Conservation (phyloP, 2,888 invertebrate species). For the Philereme transversata region DNA sequence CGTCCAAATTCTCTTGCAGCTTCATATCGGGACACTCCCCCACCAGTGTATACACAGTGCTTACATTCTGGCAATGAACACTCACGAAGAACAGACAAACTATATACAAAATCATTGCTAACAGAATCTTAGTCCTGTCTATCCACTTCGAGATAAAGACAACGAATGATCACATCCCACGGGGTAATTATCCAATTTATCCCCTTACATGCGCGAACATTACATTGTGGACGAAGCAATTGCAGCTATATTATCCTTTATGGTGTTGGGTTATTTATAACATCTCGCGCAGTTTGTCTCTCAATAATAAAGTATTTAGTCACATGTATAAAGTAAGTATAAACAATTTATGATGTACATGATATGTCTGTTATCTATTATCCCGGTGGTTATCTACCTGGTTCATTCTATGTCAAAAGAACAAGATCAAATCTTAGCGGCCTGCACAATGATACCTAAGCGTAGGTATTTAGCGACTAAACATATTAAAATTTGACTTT, state of each 20-base stretch:
- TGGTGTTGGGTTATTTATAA: constrained; percentile 16
- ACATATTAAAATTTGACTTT: no score
- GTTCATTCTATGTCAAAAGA: no score
- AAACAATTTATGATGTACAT: no score
- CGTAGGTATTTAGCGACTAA: no score
- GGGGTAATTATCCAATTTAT: constrained; percentile 73
- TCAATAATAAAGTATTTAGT: no score
- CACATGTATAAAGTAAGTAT: no score
- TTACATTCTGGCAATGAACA: constrained; percentile 34
- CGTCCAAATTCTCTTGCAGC: constrained; percentile 70
- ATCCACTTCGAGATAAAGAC: constrained; percentile 38
- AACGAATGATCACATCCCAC: constrained; percentile 64
- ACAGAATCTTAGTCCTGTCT: constrained; percentile 33
- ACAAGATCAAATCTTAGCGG: no score
- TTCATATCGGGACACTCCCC: constrained; percentile 71
- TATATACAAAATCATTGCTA: constrained; percentile 54
- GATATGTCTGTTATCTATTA: no score
- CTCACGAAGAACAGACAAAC: constrained; percentile 47
- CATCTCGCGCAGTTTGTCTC: constrained; percentile 6
- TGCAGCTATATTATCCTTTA: constrained; percentile 21
- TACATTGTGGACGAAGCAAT: constrained; percentile 20
- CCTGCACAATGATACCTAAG: no score
- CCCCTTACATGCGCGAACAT: constrained; percentile 38
- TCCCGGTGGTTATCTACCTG: no score
- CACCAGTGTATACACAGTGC: constrained; percentile 53